Percentiles rank a stretch among this genome's conserved stretches.
phyloP scores from a whole-genome alignment of 2,888 invertebrate species.

The Germaria angustata region DNA sequence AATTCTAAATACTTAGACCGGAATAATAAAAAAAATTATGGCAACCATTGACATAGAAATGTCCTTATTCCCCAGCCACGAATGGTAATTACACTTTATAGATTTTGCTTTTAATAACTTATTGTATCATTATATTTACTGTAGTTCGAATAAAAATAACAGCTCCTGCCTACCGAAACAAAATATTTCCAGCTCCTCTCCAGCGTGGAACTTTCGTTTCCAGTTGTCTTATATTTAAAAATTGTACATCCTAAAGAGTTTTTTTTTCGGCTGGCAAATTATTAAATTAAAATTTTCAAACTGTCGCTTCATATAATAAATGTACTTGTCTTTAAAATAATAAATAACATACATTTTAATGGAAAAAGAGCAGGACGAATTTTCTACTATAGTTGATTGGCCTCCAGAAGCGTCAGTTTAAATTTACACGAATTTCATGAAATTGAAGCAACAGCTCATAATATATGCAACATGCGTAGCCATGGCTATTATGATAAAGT shows the following conservation, averaged over 20 bases:
- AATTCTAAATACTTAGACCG: too few species aligned
- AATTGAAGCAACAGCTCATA: conserved; percentile 42
- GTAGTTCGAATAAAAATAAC: too few species aligned
- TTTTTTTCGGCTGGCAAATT: neutral
- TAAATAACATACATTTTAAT: neutral
- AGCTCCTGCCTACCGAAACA: too few species aligned
- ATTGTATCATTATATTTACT: too few species aligned
- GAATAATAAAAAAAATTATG: too few species aligned
- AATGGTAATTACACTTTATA: too few species aligned
- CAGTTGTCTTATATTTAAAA: neutral
- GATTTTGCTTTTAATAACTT: too few species aligned
- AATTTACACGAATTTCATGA: conserved; percentile 39
- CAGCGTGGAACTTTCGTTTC: too few species aligned
- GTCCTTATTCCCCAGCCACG: too few species aligned
- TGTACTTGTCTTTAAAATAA: neutral
- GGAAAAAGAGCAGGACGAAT: conserved; percentile 8
- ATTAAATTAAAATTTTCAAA: neutral
- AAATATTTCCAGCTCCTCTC: too few species aligned
- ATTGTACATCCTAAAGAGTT: neutral
- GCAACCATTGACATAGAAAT: too few species aligned
- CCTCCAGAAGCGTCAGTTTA: conserved; percentile 29
- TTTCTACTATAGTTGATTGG: conserved; percentile 3
- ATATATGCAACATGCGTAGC: conserved; percentile 61
- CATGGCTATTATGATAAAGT: conserved; percentile 42
- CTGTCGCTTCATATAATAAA: conserved; percentile 3